A percentile compares a stretch with the other conserved stretches of the same genome.
Conservation (phyloP, 23 tunicate genomes). For the Phallusia fumigata region DNA sequence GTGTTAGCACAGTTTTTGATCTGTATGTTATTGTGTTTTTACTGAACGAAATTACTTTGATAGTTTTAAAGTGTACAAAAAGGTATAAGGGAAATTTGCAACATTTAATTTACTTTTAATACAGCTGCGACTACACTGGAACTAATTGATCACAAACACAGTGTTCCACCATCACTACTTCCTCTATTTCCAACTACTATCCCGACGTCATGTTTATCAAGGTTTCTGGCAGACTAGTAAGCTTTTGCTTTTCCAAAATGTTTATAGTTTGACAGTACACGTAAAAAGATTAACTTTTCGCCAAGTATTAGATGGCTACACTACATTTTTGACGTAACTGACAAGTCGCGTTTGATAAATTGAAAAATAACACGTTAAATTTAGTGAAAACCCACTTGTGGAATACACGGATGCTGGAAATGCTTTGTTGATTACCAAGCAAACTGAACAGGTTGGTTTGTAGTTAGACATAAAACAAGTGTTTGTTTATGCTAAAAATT, state of each 20-base stretch:
- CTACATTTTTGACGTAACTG: background rate
- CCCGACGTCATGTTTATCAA: slow-evolving; percentile 16
- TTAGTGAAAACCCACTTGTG: background rate
- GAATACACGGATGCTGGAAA: background rate
- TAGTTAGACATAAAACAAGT: background rate
- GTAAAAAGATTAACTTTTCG: too few species aligned
- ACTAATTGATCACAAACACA: slow-evolving; percentile 27
- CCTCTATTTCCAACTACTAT: slow-evolving; percentile 36
- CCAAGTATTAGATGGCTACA: background rate
- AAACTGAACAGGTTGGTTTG: slow-evolving; percentile 34
- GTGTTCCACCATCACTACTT: slow-evolving; percentile 27
- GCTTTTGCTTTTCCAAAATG: too few species aligned
- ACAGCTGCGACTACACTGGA: slow-evolving; percentile 25
- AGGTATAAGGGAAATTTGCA: too few species aligned
- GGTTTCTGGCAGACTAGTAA: background rate
- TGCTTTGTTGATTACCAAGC: background rate
- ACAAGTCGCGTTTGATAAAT: too few species aligned
- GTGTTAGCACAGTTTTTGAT: slow-evolving; percentile 40
- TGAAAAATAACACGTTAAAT: too few species aligned
- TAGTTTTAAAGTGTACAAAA: too few species aligned
- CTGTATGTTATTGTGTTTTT: slow-evolving; percentile 10
- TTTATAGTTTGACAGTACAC: too few species aligned
- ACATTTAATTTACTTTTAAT: background rate
- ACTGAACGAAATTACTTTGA: too few species aligned
- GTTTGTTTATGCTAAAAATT: background rate